phyloP scores from a whole-genome alignment of 2,888 invertebrate genomes.

The Xylocampa areola region DNA sequence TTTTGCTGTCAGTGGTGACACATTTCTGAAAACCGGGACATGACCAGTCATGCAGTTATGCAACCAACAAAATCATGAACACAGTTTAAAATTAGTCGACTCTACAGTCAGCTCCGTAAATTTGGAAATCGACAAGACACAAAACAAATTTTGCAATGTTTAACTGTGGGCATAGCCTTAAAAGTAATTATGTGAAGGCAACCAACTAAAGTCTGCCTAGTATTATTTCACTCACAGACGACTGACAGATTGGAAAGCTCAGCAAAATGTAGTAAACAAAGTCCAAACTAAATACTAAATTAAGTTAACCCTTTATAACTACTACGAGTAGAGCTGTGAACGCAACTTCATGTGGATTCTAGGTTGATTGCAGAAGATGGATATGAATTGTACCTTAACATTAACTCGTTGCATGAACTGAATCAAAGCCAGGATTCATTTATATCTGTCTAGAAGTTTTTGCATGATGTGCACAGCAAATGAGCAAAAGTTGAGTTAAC shows the following conservation, averaged over 20 bases:
- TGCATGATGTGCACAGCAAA: no score
- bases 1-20: constrained; percentile 62
- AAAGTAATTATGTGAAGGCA: constrained; percentile 53
- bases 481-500: no score
- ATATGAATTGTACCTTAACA: no score
- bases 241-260: constrained; percentile 33
- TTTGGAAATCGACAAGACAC: constrained; percentile 45
- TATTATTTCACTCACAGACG: constrained; percentile 34
- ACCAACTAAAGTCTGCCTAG: constrained; percentile 25
- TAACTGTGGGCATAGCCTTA: constrained; percentile 50
- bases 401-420: no score
- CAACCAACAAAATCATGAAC: constrained; percentile 56
- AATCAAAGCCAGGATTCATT: no score
- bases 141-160: constrained; percentile 51
- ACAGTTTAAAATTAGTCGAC: constrained; percentile 58
- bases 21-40: constrained; percentile 62
- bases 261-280: constrained; percentile 14
- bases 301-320: neutral
- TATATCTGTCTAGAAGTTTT: no score
- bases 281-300: neutral
- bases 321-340: no score
- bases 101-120: constrained; percentile 42
- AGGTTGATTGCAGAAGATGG: no score
- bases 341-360: no score
- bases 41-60: constrained; percentile 64